Evolutionary conservation across 2,888 invertebrate genomes (phyloP).

Genomic region (Orchestes rusci): DNA sequence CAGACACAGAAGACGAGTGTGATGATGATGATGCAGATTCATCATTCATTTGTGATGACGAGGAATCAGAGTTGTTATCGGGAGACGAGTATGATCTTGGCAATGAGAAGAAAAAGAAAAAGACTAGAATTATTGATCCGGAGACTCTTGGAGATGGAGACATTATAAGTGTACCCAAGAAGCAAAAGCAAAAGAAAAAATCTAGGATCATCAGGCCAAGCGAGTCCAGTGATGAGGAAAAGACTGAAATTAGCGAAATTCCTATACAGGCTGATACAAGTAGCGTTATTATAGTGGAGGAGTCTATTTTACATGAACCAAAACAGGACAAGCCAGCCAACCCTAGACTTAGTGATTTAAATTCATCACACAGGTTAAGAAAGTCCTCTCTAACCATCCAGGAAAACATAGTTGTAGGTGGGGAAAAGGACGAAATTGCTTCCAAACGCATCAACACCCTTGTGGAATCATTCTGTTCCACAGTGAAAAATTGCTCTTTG

Average conservation of each 20-base stretch:
- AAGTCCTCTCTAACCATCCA: conserved; percentile 36
- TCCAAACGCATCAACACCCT: conserved; percentile 32
- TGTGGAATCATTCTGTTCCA: conserved; percentile 35
- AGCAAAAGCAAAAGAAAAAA: conserved; percentile 19
- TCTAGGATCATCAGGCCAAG: conserved; percentile 24
- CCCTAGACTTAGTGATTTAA: conserved; percentile 2
- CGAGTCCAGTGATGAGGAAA: conserved; percentile 14
- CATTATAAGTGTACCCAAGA: conserved; percentile 24
- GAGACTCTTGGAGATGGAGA: conserved; percentile 24
- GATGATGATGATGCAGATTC: conserved; percentile 29
- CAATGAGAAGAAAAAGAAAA: conserved; percentile 23
- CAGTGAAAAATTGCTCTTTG: conserved; percentile 32
- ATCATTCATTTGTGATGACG: conserved; percentile 37
- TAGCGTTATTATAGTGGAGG: background rate
- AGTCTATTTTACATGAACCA: conserved; percentile 1
- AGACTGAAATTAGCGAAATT: background rate
- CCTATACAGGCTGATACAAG: too few relatives aligned
- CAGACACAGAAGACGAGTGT: conserved; percentile 27
- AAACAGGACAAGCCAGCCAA: conserved; percentile 3
- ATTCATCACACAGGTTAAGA: conserved; percentile 10
- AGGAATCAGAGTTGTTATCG: conserved; percentile 33
- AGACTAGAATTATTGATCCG: conserved; percentile 28
- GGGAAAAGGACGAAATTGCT: conserved; percentile 31
- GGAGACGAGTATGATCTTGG: conserved; percentile 35
- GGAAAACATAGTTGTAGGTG: conserved; percentile 35